Evolutionary conservation across 2,113 vertebrate species (phyloP).

Genomic region (Cryptotis parvus): DNA sequence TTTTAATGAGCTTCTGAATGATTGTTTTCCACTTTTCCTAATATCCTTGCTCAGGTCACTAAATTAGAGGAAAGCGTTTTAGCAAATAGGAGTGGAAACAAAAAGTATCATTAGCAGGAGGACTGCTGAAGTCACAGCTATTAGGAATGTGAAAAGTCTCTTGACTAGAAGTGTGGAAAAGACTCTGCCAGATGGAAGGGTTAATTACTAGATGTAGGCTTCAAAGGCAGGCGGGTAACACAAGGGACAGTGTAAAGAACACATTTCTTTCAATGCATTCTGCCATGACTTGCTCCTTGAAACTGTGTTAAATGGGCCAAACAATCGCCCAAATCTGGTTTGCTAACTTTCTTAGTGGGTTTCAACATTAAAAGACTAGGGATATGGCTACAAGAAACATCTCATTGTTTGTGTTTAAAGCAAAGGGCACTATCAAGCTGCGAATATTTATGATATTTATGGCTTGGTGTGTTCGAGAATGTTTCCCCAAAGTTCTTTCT

Average conservation of each 20-base stretch:
- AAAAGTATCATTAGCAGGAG: conserved; percentile 63
- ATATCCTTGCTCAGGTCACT: conserved; percentile 68
- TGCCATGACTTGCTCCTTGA: not conserved
- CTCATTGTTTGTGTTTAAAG: not conserved
- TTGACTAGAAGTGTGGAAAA: conserved; percentile 65
- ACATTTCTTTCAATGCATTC: not conserved
- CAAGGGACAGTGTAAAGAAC: conserved; percentile 1
- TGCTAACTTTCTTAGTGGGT: not conserved
- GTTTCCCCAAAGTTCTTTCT: not conserved
- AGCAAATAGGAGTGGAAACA: conserved; percentile 38
- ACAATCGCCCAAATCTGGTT: not conserved
- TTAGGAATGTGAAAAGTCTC: conserved; percentile 62
- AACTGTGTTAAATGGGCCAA: not conserved
- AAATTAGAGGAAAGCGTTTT: conserved; percentile 76
- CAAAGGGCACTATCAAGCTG: not conserved
- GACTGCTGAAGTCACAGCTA: conserved; percentile 67
- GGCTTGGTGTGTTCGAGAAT: not conserved
- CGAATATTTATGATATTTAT: conserved; percentile 9
- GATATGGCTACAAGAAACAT: not conserved
- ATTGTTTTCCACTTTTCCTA: conserved; percentile 81
- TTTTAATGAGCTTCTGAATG: conserved; percentile 83
- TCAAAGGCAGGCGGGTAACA: conserved; percentile 53
- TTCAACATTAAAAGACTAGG: not conserved
- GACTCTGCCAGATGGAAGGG: conserved; percentile 70
- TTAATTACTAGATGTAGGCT: conserved; percentile 77